Conservation (phyloP, 2,113 vertebrate genomes). For the Takifugu flavidus region DNA sequence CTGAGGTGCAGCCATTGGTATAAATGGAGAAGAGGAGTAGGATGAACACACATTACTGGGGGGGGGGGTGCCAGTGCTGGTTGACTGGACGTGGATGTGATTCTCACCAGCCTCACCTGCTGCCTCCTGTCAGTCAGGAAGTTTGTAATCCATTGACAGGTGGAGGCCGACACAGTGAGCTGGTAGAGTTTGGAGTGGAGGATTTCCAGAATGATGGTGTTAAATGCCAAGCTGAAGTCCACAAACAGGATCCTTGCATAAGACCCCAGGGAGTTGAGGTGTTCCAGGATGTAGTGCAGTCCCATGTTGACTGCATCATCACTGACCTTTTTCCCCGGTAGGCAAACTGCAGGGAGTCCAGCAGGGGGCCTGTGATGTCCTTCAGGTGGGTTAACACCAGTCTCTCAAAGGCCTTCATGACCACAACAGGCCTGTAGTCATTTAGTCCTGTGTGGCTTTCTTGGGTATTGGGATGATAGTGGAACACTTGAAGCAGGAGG, state of each 20-base stretch:
- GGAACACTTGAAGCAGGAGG: neutral
- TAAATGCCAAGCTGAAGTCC: neutral
- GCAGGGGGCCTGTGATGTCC: neutral
- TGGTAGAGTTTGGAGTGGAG: too few relatives aligned
- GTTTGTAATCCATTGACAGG: too few relatives aligned
- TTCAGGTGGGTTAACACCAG: too few relatives aligned
- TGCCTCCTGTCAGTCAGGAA: too few relatives aligned
- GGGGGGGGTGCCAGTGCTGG: too few relatives aligned
- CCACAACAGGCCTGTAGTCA: too few relatives aligned
- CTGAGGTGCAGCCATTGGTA: too few relatives aligned
- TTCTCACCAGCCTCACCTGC: too few relatives aligned
- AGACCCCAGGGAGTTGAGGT: neutral
- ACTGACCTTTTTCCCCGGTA: neutral
- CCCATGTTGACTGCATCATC: neutral
- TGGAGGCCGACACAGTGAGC: too few relatives aligned
- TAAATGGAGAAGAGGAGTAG: conserved; percentile 1
- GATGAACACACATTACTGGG: conserved; percentile 30
- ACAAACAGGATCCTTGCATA: neutral
- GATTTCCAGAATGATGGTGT: too few relatives aligned
- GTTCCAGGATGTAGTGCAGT: neutral
- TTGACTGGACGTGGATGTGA: too few relatives aligned
- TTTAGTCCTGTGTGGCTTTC: neutral
- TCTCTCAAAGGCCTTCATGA: neutral
- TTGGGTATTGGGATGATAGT: neutral
- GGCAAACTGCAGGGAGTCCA: neutral